phyloP scores from a whole-genome alignment of 2,113 vertebrate genomes.

The Grus americana region DNA sequence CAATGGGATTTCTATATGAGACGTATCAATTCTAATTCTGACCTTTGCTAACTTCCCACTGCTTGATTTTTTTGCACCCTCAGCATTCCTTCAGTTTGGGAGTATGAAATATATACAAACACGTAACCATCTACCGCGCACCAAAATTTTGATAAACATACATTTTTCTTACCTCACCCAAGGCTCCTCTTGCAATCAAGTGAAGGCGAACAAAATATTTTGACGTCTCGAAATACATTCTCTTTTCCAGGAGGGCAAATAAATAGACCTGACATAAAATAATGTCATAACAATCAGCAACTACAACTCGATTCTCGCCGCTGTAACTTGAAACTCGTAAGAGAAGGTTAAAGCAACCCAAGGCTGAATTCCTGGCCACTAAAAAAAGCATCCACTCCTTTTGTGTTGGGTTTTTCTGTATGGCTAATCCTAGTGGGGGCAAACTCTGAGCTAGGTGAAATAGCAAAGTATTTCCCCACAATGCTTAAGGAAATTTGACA shows the following conservation, averaged over 20 bases:
- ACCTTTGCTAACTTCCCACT: background rate
- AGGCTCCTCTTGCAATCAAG: background rate
- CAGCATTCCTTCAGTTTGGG: background rate
- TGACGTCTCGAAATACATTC: background rate
- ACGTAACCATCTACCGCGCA: background rate
- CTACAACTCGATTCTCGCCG: constrained; percentile 2
- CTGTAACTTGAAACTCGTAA: constrained; percentile 18
- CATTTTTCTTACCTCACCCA: constrained; percentile 17
- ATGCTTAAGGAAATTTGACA: background rate
- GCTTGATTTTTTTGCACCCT: background rate
- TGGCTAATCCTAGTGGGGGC: background rate
- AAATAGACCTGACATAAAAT: constrained; percentile 54
- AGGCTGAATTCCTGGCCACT: background rate
- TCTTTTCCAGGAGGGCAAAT: constrained; percentile 10
- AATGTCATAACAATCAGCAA: constrained; percentile 52
- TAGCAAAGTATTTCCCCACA: background rate
- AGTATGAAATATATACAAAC: background rate
- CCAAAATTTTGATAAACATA: background rate
- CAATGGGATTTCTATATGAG: background rate
- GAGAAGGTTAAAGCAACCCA: constrained; percentile 29
- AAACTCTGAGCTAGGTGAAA: background rate
- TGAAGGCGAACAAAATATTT: constrained; percentile 50
- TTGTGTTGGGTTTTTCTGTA: background rate
- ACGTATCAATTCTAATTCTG: background rate
- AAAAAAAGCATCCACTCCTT: background rate